Evolutionary conservation across 2,113 vertebrate genomes (phyloP), one percentile per base, ranked within the genome.

Genomic region (Corythornis madagascariensis): DNA sequence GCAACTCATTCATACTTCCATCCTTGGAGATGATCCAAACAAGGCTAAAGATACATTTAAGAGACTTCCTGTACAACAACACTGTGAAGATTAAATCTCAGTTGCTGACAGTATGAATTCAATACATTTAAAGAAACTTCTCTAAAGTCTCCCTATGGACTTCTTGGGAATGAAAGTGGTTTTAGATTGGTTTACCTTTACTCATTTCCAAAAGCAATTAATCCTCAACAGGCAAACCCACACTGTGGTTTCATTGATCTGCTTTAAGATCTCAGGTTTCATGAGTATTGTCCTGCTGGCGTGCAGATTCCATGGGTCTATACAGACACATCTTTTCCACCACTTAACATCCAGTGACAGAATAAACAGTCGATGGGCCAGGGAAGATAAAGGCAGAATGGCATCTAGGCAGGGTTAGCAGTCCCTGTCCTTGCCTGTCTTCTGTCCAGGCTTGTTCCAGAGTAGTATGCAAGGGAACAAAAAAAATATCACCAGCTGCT

Each of bases 21-120:
- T 50, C 76, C 88, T 83, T 93, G 89, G 89, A 93, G 74, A 80
- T 35, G 64, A 38, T 83, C 87, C 87, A 95, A 86, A 87, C 45
- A 63, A 70, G 78, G 52, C 38, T 94, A 91, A 94, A 89, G 65
- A 86, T 80, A 83, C 15, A 21, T 77, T 86, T 50, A 88, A 86
- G 86, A 88, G 52, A 75, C 33, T 61, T 35, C 24, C 55, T 75
- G 65, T 91, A 75, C 60, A 95, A 69, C 69, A 90, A 19, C 52
- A 76, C 9, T 74, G 76, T 33, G 55, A 89, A 91, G 69, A 90
- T 83, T 77, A 81, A 64, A 72, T 92, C 60, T 90, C 69, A 83
- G 1, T 35, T 85, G 65, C 53, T 90, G n/a, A 81, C 77, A 11
- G 21, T 72, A 24, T 63, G 43, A 86, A 83, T 83, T 75, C 53